These are phyloP conservation scores for Dolomedes plantarius DNA, from an alignment of 2,888 invertebrate genomes.

Conservation along the genomic window DNA sequence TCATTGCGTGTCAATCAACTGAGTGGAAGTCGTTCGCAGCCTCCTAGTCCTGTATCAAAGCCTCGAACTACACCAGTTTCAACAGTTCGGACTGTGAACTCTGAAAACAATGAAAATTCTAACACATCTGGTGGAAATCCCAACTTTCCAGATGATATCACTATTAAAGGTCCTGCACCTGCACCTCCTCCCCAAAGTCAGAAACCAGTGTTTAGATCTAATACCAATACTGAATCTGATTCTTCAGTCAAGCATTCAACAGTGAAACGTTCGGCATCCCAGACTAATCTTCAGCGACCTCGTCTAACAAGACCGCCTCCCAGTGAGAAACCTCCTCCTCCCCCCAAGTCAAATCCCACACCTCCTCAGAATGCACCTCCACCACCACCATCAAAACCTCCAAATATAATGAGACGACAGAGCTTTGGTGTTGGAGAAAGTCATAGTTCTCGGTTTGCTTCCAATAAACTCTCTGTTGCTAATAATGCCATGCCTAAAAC, in stretches of 20 bases:
- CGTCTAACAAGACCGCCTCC: conserved; percentile 73
- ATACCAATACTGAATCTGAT: conserved; percentile 21
- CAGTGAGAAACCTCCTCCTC: conserved; percentile 81
- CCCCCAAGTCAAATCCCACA: conserved; percentile 78
- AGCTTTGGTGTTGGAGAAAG: conserved; percentile 73
- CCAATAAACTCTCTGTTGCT: conserved; percentile 43
- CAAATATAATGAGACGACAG: conserved; percentile 71
- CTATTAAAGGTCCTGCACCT: conserved; percentile 87
- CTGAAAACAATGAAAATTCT: background rate
- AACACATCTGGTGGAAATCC: conserved; percentile 26
- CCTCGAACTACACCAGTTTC: conserved; percentile 26
- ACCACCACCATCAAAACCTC: conserved; percentile 73
- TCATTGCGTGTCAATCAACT: conserved; percentile 38
- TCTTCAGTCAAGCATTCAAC: conserved; percentile 23
- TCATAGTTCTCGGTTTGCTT: conserved; percentile 52
- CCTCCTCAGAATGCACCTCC: conserved; percentile 55
- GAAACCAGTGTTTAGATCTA: conserved; percentile 79
- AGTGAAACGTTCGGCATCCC: conserved; percentile 55
- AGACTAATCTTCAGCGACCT: conserved; percentile 50
- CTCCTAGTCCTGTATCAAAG: conserved; percentile 68
- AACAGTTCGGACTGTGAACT: conserved; percentile 25
- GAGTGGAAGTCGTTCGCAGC: conserved; percentile 64
- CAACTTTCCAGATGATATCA: conserved; percentile 76
- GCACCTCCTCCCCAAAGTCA: conserved; percentile 84
- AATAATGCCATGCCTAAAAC: conserved; percentile 35